A percentile compares a stretch with the other conserved stretches of the same genome.
Conservation (phyloP, 2,888 invertebrate genomes). For the Pyrgus malvae region DNA sequence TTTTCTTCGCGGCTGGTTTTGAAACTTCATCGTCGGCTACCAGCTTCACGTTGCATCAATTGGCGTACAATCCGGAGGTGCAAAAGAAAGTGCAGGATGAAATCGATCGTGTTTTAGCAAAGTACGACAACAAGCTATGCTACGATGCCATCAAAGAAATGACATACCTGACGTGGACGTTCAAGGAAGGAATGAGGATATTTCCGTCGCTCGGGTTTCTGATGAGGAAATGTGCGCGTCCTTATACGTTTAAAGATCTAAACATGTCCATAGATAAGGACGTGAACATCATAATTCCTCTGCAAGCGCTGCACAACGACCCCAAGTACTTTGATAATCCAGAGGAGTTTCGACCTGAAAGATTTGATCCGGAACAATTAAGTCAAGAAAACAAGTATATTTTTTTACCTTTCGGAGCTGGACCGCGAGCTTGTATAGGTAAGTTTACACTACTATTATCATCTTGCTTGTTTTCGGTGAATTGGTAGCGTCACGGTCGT, state of each 20-base stretch:
- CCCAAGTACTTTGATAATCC: background rate
- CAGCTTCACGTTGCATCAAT: constrained; percentile 55
- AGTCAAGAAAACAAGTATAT: constrained; percentile 44
- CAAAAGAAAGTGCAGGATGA: constrained; percentile 51
- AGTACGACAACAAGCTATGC: constrained; percentile 43
- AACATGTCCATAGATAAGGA: no score
- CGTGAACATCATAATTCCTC: background rate
- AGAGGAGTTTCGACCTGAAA: constrained; percentile 38
- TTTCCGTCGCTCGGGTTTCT: no score
- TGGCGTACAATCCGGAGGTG: constrained; percentile 51
- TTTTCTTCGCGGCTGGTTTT: no score
- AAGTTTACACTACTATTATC: constrained; percentile 32
- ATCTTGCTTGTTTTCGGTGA: no score
- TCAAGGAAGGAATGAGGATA: no score
- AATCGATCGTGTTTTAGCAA: constrained; percentile 48
- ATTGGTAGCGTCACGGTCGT: no score
- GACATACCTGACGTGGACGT: no score
- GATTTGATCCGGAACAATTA: constrained; percentile 45
- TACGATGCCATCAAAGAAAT: no score
- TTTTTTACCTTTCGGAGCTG: constrained; percentile 59
- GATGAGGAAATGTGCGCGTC: no score
- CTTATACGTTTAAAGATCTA: no score
- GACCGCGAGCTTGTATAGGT: constrained; percentile 62
- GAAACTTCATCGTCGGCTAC: no score
- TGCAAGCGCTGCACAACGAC: background rate